Conservation (phyloP, 2,113 vertebrate species). For the Oryzias celebensis region DNA sequence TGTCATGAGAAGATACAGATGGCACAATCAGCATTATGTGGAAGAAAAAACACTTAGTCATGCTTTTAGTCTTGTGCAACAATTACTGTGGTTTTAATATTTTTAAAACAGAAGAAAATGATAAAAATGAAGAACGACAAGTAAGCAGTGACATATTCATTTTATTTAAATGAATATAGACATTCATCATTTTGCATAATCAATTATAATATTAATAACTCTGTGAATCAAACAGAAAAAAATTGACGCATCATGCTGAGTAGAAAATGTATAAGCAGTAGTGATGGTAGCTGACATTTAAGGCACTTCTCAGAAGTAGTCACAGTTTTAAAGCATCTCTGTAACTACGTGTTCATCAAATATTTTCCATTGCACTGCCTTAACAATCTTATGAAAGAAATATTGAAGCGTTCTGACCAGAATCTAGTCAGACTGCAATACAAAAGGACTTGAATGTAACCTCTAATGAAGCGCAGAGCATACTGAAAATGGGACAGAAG, state of each 20-base stretch:
- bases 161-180: no score
- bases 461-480: slow-evolving; percentile 37
- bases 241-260: slow-evolving; percentile 35
- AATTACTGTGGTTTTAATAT: background rate
- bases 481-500: slow-evolving; percentile 27
- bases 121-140: background rate
- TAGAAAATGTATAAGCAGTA: slow-evolving; percentile 58
- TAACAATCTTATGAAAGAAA: slow-evolving; percentile 49
- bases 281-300: slow-evolving; percentile 46
- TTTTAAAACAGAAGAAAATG: background rate
- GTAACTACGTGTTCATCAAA: slow-evolving; percentile 39
- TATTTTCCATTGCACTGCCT: slow-evolving; percentile 63
- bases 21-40: slow-evolving; percentile 42
- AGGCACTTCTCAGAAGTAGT: slow-evolving; percentile 46
- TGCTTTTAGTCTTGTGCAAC: background rate
- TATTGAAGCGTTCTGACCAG: slow-evolving; percentile 24
- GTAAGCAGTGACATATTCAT: background rate
- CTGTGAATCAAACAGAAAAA: slow-evolving; percentile 35
- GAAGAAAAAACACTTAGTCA: slow-evolving; percentile 8
- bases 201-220: no score
- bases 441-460: slow-evolving; percentile 73
- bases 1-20: slow-evolving; percentile 17
- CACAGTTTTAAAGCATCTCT: slow-evolving; percentile 40
- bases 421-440: slow-evolving; percentile 32
- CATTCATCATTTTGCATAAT: no score